phyloP scores from a whole-genome alignment of 2,113 vertebrate genomes.

The Albula glossodonta region DNA sequence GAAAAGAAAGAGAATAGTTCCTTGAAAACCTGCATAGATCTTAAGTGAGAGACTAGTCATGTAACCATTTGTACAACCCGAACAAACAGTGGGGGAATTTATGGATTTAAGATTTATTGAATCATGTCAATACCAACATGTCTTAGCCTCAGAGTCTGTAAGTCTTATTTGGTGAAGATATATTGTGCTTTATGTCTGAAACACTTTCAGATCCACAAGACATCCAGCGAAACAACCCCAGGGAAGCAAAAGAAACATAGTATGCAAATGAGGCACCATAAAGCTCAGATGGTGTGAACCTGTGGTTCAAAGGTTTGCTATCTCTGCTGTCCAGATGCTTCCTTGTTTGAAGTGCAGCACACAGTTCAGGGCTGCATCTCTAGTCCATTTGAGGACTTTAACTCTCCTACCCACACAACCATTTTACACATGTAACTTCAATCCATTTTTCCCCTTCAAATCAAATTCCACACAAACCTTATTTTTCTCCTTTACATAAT shows the following conservation, averaged over 20 bases:
- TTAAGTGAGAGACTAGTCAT: neutral
- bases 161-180: neutral
- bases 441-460: neutral
- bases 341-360: neutral
- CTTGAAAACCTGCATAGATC: too few relatives aligned
- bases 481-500: neutral
- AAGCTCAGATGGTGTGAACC: neutral
- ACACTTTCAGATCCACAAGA: conserved; percentile 6
- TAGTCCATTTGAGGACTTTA: neutral
- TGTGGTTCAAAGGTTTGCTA: neutral
- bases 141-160: neutral
- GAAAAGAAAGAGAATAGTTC: too few relatives aligned
- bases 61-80: neutral
- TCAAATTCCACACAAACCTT: neutral
- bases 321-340: conserved; percentile 21
- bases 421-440: neutral
- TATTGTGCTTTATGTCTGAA: neutral
- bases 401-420: too few relatives aligned
- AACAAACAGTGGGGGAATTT: neutral
- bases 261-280: neutral
- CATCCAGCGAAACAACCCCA: neutral
- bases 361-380: neutral
- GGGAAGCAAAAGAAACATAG: neutral
- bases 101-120: neutral
- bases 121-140: neutral